A percentile compares a stretch with the other conserved stretches of the same genome.
phyloP scores from a whole-genome alignment of 2,113 vertebrate species.

The Grammomys dolichurus region DNA sequence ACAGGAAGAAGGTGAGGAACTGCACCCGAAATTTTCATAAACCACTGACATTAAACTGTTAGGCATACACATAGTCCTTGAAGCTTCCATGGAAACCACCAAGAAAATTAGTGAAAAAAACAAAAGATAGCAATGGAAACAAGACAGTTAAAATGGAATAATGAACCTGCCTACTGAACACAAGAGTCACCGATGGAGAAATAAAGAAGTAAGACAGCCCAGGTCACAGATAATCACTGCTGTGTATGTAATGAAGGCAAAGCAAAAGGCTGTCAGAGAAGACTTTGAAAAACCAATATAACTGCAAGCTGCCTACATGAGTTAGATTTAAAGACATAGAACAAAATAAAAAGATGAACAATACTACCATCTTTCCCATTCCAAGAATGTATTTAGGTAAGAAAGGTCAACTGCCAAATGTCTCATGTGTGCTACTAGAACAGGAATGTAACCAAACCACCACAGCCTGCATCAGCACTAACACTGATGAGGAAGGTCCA shows the following conservation, averaged over 20 bases:
- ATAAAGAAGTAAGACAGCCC: background rate
- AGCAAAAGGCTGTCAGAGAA: background rate
- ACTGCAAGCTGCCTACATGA: background rate
- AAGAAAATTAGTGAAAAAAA: background rate
- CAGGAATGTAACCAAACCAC: background rate
- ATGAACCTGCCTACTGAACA: no score
- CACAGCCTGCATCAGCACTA: background rate
- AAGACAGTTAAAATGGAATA: background rate
- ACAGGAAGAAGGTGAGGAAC: background rate
- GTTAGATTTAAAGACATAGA: conserved; percentile 14
- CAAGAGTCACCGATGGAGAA: background rate
- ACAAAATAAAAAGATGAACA: background rate
- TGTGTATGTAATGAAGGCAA: conserved; percentile 18
- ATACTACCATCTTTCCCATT: background rate
- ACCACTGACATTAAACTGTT: background rate
- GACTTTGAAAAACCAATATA: background rate
- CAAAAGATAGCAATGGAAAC: background rate
- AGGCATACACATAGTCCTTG: background rate
- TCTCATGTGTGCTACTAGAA: background rate
- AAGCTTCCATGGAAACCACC: background rate
- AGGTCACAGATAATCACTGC: background rate
- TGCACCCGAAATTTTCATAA: background rate
- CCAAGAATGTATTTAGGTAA: background rate
- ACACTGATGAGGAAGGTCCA: background rate
- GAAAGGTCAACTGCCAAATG: background rate